phyloP scores from a whole-genome alignment of 2,113 vertebrate species.

The Oenanthe oenanthe region DNA sequence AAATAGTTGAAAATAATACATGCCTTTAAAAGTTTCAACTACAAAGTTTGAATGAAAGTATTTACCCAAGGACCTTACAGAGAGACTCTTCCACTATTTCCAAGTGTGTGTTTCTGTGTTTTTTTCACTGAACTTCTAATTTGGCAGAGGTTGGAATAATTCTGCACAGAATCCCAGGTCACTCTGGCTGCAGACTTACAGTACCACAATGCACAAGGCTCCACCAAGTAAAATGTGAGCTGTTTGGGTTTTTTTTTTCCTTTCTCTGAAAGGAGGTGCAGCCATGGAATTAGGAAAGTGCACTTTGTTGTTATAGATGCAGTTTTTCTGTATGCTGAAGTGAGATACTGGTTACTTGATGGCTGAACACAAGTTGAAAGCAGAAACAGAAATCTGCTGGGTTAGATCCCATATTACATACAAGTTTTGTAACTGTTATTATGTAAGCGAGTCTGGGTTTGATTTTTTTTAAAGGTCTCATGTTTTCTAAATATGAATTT shows the following conservation, averaged over 20 bases:
- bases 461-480: neutral
- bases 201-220: neutral
- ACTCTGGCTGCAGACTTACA: neutral
- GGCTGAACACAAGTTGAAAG: neutral
- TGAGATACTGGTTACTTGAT: neutral
- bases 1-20: neutral
- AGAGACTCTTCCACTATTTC: neutral
- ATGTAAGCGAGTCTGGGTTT: neutral
- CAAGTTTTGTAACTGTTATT: neutral
- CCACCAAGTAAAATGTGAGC: neutral
- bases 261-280: neutral
- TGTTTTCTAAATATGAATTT: neutral
- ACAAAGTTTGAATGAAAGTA: neutral
- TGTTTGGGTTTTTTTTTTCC: neutral
- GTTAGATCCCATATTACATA: rapidly evolving
- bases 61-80: neutral
- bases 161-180: neutral
- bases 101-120: neutral
- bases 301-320: neutral
- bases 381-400: neutral
- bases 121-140: neutral
- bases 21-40: neutral
- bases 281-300: too few species aligned
- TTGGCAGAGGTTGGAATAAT: neutral
- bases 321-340: neutral